Evolutionary conservation across 2,113 vertebrate genomes (phyloP).

Genomic region (Trematomus loennbergii): DNA sequence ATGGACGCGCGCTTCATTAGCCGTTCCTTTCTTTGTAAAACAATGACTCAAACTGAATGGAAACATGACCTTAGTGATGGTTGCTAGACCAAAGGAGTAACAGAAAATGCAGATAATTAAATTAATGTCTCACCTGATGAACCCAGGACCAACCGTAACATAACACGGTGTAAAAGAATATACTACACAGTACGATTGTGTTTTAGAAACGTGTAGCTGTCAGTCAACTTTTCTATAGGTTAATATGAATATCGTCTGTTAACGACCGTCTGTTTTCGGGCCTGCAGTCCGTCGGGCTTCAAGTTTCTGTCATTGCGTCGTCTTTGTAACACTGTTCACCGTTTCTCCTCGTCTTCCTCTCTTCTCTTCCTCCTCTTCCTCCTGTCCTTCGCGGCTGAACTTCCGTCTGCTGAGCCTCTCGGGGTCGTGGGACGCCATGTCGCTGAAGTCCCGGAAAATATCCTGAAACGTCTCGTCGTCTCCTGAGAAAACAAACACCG

Average conservation of each 20-base stretch:
- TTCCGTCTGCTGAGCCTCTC: conserved; percentile 77
- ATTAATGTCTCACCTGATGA: no score
- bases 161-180: no score
- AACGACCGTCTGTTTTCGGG: no score
- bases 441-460: conserved; percentile 85
- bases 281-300: background rate
- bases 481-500: conserved; percentile 64
- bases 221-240: background rate
- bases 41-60: no score
- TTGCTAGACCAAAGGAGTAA: no score
- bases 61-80: no score
- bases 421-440: conserved; percentile 85
- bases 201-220: background rate
- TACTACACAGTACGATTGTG: no score
- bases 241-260: background rate
- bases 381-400: conserved; percentile 58
- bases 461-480: conserved; percentile 87
- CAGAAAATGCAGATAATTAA: no score
- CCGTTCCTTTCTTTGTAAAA: no score
- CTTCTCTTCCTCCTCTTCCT: background rate
- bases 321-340: conserved; percentile 5
- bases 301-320: background rate
- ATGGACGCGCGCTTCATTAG: no score
- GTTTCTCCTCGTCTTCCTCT: background rate
- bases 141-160: no score